Evolutionary conservation across 1,140 invertebrate species (phyloP).

Genomic region (Camponotus vicinus): DNA sequence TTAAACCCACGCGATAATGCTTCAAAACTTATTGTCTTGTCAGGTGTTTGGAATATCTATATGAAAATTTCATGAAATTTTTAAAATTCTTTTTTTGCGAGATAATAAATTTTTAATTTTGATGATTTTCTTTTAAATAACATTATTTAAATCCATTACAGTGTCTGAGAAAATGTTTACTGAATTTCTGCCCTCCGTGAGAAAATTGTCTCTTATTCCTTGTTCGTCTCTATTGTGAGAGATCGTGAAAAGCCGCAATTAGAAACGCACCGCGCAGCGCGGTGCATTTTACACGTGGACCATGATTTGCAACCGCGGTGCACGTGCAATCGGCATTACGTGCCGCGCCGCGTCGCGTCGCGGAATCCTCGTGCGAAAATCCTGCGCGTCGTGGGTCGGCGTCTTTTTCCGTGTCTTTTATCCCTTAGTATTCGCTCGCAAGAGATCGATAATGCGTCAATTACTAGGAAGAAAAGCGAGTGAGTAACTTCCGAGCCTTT

Average conservation of each 20-base stretch:
- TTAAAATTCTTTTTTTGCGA: neutral
- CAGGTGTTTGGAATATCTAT: neutral
- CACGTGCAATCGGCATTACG: conserved; percentile 64
- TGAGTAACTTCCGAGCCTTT: neutral
- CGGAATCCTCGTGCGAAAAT: conserved; percentile 24
- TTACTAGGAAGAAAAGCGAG: neutral
- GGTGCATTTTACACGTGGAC: conserved; percentile 69
- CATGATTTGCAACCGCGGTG: conserved; percentile 67
- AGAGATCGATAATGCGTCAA: conserved; percentile 17
- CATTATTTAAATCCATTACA: neutral
- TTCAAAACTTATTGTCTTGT: neutral
- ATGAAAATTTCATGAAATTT: neutral
- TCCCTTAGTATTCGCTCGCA: conserved; percentile 6
- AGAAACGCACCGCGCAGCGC: conserved; percentile 60
- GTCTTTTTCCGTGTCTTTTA: neutral
- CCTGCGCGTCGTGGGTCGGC: neutral
- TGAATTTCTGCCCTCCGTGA: conserved; percentile 1
- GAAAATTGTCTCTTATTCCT: conserved; percentile 43
- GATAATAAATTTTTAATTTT: neutral
- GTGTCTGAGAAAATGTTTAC: neutral
- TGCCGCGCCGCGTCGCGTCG: conserved; percentile 24
- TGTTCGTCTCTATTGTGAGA: neutral
- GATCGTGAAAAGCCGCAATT: conserved; percentile 62
- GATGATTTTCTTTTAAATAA: neutral
- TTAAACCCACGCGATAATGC: neutral